Conservation (phyloP, 2,888 invertebrate species). For the Drosophila multiciliata region DNA sequence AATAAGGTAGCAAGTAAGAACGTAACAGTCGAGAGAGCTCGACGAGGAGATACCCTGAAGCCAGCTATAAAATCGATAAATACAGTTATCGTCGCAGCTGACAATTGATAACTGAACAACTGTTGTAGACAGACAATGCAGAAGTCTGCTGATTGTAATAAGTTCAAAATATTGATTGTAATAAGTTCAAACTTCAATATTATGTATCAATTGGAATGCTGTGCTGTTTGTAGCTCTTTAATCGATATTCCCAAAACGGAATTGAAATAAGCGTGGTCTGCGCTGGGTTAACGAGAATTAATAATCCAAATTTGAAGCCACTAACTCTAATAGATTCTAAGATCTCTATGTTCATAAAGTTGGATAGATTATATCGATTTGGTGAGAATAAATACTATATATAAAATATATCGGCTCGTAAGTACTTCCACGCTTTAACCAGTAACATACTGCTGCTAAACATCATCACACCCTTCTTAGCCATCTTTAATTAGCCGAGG, state of each 20-base stretch:
- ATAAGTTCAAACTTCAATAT: not conserved
- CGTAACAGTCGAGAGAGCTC: not conserved
- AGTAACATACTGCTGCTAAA: not conserved
- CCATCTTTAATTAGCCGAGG: not conserved
- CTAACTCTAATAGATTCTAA: not conserved
- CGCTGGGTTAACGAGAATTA: not conserved
- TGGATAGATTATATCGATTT: not conserved
- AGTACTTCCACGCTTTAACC: not conserved
- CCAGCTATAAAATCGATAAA: not conserved
- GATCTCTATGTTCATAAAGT: not conserved
- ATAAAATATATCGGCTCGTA: not conserved
- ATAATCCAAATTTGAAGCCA: not conserved
- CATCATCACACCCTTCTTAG: not conserved
- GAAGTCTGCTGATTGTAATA: not conserved
- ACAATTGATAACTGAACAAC: not conserved
- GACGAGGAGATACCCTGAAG: not conserved
- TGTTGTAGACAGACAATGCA: not conserved
- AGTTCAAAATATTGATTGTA: not conserved
- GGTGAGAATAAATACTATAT: not conserved
- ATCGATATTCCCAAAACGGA: no score
- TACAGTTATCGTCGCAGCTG: not conserved
- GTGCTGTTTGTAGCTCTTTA: no score
- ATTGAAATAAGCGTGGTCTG: no score
- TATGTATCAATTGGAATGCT: not conserved
- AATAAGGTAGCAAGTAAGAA: conserved; percentile 30